Conservation (phyloP, 2,888 invertebrate genomes). For the Pollenia griseotomentosa region DNA sequence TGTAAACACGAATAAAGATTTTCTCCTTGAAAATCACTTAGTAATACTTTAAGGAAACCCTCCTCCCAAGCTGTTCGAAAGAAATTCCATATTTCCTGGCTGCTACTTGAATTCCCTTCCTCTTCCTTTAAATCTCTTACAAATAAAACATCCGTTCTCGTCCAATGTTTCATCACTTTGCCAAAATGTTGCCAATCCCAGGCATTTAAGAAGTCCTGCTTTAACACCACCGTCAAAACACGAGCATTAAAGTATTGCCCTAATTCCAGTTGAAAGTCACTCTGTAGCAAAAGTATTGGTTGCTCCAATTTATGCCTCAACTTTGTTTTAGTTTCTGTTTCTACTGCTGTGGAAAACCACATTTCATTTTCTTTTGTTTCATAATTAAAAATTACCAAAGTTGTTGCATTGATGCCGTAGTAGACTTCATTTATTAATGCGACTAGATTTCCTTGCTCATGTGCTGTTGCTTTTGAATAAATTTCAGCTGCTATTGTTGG, state of each 20-base stretch:
- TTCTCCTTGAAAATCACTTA: background rate
- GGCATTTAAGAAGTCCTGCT: conserved; percentile 1
- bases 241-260: conserved; percentile 24
- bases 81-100: conserved; percentile 8
- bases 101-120: background rate
- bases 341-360: conserved; percentile 3
- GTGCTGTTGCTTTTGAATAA: background rate
- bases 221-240: conserved; percentile 20
- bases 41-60: conserved; percentile 46
- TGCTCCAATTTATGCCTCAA: conserved; percentile 9
- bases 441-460: conserved; percentile 1
- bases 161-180: conserved; percentile 24
- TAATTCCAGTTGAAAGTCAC: background rate
- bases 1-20: background rate
- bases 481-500: background rate
- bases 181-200: conserved; percentile 21
- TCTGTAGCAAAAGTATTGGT: conserved; percentile 27
- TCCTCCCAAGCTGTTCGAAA: conserved; percentile 43
- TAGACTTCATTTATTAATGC: conserved; percentile 26
- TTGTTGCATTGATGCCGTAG: conserved; percentile 31
- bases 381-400: conserved; percentile 36
- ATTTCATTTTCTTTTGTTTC: background rate
- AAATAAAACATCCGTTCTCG: conserved; percentile 41
- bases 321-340: conserved; percentile 8
- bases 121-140: background rate